Evolutionary conservation across 1,140 invertebrate species (phyloP), one percentile per base, ranked within the genome.

Genomic region (Heliconius himera): DNA sequence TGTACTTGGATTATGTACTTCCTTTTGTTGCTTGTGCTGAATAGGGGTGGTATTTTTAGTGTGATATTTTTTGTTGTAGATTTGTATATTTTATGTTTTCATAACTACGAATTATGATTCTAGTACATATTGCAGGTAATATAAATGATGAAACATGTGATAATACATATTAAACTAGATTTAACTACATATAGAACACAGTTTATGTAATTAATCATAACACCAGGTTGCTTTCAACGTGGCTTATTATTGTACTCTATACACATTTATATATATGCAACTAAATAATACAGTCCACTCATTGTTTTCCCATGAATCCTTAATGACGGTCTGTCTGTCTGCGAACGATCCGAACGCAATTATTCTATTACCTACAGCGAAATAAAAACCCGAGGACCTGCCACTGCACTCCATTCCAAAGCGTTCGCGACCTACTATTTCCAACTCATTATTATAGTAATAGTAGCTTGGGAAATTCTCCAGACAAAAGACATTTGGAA

Each of bases 371-470:
- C 76, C 71, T 83, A 78, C 76, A 74, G 80, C 75, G 70, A 79
- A 79, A 82, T 80, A 81, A 82, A 81, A 84, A 83, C 77, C 82
- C 73, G 83, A 83, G 78, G 78, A 80, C 74, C 81, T 79, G 72
- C 81, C 81, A 78, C 78, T 76, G 78, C 71, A 78, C 82, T 84
- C 56, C 82, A 84, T 84, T 89, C 83, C 81, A 87, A 87, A 85
- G 82, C 78, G 77, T 81, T 77, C 76, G 81, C 83, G 85, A 83
- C 85, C 84, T 79, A 86, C 83, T 88, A 60, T 60, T 70, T 76
- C 41, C 73, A 77, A 72, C 76, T 81, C 54, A 73, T 73, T 51
- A 81, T 56, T 51, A 70, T 70, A 77, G 76, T 74, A 70, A 77
- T 54, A 72, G 76, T 77, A 77, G 76, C 73, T 82, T 54, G 73